Percentiles rank a stretch among this genome's conserved stretches.
Conservation (phyloP, 2,113 vertebrate genomes). For the Varanus komodoensis region DNA sequence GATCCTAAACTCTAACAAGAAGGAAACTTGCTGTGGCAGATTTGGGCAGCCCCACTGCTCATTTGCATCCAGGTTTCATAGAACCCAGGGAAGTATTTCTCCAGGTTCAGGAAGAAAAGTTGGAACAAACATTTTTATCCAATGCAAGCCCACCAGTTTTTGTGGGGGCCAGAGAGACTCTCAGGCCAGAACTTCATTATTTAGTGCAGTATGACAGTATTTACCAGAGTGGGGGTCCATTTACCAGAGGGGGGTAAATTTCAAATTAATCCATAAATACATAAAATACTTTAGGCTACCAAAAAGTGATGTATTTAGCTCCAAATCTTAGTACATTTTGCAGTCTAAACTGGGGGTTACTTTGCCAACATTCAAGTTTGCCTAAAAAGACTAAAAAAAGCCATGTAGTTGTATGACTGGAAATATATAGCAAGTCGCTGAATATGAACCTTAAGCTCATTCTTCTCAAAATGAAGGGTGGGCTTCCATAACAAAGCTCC, state of each 20-base stretch:
- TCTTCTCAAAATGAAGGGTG: neutral
- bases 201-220: neutral
- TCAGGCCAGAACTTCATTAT: neutral
- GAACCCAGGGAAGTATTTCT: neutral
- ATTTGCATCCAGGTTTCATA: neutral
- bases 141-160: neutral
- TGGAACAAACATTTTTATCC: neutral
- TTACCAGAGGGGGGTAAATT: neutral
- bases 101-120: neutral
- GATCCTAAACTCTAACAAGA: neutral
- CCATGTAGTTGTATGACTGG: neutral
- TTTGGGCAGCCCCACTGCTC: too few relatives aligned
- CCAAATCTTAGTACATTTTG: neutral
- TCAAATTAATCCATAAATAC: neutral
- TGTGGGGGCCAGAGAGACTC: neutral
- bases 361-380: neutral
- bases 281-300: neutral
- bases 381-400: neutral
- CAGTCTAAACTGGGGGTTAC: neutral
- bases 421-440: slow-evolving; percentile 5
- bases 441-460: neutral
- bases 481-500: neutral
- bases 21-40: neutral
- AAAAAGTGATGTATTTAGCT: neutral
- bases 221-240: neutral